Evolutionary conservation across 1,140 invertebrate species (phyloP), one percentile per base, ranked within the genome.

Genomic region (Diprion similis): DNA sequence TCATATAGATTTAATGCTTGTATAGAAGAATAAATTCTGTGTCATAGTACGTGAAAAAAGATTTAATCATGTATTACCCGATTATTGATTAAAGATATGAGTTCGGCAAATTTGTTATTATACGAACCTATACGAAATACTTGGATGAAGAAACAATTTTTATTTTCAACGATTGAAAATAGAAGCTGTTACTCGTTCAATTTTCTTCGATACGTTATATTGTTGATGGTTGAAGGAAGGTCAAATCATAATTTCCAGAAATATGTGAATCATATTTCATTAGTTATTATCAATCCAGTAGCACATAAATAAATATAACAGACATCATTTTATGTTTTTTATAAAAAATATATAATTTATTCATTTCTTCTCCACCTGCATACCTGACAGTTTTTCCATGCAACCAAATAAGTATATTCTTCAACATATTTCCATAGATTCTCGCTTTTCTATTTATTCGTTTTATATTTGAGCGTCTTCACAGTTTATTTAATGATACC

Each of bases 1-100:
- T 81, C 77, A 76, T 87, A 80, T 83, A 86, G 77, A 77, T 85
- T 83, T 79, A 79, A 77, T 83, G 81, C 84, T 86, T 86, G 79
- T 79, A 82, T 79, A 77, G 77, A 77, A 81, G 80, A 85, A 86
- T 82, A 82, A 82, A 83, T 81, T 85, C 77, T 85, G 81, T 86
- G 83, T 87, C 82, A 85, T 83, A 82, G 78, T 78, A 76, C 76
- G 15, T 13, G 47, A 45, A 48, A 13, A 17, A 17, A 59, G 51
- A 37, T 37, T 37, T 37, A 37, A 37, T 37, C 24, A 4, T 37
- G 6, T 37, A 37, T 6, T 37, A 37, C 24, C 24, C 24, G 24
- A 37, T 37, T 37, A 37, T 37, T 37, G 2, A 37, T 37, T 37
- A 37, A 37, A 37, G 6, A 37, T 37, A 37, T 6, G 1, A 37